Conservation (phyloP, 2,888 invertebrate species). For the Encarsia formosa region DNA sequence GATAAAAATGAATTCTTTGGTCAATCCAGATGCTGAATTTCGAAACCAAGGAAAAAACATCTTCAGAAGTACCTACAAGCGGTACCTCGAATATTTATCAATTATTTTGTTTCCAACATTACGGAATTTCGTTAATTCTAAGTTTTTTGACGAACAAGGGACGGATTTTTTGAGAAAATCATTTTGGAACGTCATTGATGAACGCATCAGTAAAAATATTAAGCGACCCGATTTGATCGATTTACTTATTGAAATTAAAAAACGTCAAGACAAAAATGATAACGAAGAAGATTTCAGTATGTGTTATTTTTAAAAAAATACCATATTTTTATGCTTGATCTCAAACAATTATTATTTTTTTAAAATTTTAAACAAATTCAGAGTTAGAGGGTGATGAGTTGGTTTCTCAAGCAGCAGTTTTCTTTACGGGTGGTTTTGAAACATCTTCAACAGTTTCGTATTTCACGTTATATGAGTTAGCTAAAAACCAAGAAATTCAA, state of each 20-base stretch:
- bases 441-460: constrained; percentile 37
- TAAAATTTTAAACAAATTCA: constrained; percentile 14
- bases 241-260: constrained; percentile 49
- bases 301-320: too few relatives aligned
- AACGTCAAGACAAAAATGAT: constrained; percentile 28
- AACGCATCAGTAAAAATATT: constrained; percentile 46
- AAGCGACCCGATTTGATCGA: constrained; percentile 53
- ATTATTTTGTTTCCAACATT: constrained; percentile 52
- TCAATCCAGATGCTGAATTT: constrained; percentile 51
- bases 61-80: constrained; percentile 43
- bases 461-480: constrained; percentile 38
- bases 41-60: constrained; percentile 48
- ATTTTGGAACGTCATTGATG: constrained; percentile 49
- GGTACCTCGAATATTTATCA: constrained; percentile 45
- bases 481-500: constrained; percentile 35
- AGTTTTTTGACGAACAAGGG: constrained; percentile 46
- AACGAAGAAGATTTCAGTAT: constrained; percentile 29
- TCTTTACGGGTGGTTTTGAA: constrained; percentile 43
- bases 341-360: too few relatives aligned
- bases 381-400: constrained; percentile 40
- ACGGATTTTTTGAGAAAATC: constrained; percentile 47
- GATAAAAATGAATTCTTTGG: constrained; percentile 51
- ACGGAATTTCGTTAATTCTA: constrained; percentile 43
- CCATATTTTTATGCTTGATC: too few relatives aligned
- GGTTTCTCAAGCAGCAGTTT: constrained; percentile 37